phyloP scores from a whole-genome alignment of 30 jellyfish, hydroid and myxozoan species.

The Hydractinia echinata region DNA sequence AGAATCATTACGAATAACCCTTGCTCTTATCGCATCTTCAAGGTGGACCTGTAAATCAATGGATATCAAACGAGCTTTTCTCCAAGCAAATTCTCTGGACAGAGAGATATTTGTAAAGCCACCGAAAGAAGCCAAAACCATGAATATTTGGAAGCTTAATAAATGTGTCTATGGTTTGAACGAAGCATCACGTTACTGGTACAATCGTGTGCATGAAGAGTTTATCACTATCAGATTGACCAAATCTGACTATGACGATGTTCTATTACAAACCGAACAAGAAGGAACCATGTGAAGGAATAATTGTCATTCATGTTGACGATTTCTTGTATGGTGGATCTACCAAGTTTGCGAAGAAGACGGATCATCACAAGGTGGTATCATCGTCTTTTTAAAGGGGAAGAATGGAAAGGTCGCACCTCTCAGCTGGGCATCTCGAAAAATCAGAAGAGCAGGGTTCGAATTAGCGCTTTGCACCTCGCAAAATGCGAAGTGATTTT shows the following conservation, averaged over 20 bases:
- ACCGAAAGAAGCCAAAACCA: conserved; percentile 42
- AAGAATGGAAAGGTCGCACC: conserved; percentile 28
- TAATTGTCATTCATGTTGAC: conserved; percentile 1
- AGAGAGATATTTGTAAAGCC: conserved; percentile 48
- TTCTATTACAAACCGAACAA: conserved; percentile 32
- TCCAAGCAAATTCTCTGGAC: conserved; percentile 46
- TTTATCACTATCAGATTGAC: conserved; percentile 3
- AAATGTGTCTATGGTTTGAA: conserved; percentile 30
- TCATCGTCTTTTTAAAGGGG: conserved; percentile 14
- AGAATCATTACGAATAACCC: conserved; percentile 21
- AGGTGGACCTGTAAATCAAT: conserved; percentile 19
- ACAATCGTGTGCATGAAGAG: conserved; percentile 30
- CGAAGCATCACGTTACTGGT: conserved; percentile 33
- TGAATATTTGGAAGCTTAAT: conserved; percentile 31
- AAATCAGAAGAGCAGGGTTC: conserved; percentile 29
- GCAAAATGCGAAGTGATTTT: no score
- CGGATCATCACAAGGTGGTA: not conserved
- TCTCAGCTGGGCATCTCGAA: conserved; percentile 33
- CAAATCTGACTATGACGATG: conserved; percentile 18
- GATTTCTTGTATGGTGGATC: conserved; percentile 5
- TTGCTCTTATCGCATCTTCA: conserved; percentile 21
- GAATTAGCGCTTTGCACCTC: no score
- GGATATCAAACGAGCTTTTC: conserved; percentile 48
- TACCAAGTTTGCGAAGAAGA: not conserved
- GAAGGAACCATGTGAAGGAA: conserved; percentile 20